Percentiles rank a stretch among this genome's conserved stretches.
These are phyloP conservation scores for Neria commutata DNA, from an alignment of 2,888 invertebrate genomes.

Conservation along the genomic window DNA sequence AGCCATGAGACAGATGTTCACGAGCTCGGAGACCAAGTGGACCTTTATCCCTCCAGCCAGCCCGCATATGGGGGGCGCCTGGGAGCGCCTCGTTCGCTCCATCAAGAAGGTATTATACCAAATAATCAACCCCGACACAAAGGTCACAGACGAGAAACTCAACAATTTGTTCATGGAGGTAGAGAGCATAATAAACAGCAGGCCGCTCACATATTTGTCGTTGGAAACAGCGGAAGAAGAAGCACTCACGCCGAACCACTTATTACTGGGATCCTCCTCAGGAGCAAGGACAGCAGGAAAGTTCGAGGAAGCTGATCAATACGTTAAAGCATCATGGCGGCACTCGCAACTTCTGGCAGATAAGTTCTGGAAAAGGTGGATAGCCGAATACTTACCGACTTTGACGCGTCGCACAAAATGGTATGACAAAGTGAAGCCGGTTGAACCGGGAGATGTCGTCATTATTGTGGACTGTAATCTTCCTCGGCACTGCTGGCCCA, in stretches of 20 bases:
- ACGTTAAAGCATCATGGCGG: conserved; percentile 38
- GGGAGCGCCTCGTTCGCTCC: conserved; percentile 23
- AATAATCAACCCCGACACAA: conserved; percentile 11
- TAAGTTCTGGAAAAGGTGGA: conserved; percentile 40
- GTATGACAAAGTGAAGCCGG: conserved; percentile 17
- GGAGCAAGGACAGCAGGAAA: conserved; percentile 22
- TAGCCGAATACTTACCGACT: conserved; percentile 41
- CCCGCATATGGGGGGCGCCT: conserved; percentile 22
- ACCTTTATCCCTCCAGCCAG: conserved; percentile 21
- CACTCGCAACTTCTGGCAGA: conserved; percentile 31
- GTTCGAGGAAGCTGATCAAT: conserved; percentile 20
- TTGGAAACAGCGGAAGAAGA: conserved; percentile 32
- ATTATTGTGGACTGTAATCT: conserved; percentile 17
- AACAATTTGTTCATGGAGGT: conserved; percentile 15
- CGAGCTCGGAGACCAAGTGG: conserved; percentile 12
- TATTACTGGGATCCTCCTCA: conserved; percentile 35
- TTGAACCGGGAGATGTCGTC: conserved; percentile 21
- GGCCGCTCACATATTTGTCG: conserved; percentile 24
- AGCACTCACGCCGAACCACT: conserved; percentile 45
- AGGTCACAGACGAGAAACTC: conserved; percentile 18
- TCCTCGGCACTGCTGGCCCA: conserved; percentile 20
- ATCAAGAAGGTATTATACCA: conserved; percentile 17
- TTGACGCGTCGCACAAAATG: conserved; percentile 25
- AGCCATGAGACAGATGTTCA: conserved; percentile 6
- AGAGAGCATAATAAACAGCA: conserved; percentile 22